Conservation (phyloP, 2,888 invertebrate species). For the Oegoconia quadripuncta region DNA sequence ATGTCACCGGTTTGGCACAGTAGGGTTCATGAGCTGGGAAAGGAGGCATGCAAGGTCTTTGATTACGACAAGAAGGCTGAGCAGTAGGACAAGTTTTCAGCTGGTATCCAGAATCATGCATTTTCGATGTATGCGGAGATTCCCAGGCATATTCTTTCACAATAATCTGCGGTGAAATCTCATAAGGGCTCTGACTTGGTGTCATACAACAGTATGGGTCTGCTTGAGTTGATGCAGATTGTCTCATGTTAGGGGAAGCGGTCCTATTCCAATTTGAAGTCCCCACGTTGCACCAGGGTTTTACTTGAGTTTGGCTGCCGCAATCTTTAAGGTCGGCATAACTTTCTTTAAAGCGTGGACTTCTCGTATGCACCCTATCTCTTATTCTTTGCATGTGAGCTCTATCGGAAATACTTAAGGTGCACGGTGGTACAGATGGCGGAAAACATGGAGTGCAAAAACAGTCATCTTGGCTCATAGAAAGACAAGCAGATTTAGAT, state of each 20-base stretch:
- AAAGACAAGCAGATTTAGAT: neutral
- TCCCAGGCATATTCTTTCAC: conserved; percentile 49
- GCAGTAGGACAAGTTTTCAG: conserved; percentile 2
- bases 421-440: conserved; percentile 24
- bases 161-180: conserved; percentile 31
- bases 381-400: conserved; percentile 37
- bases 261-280: neutral
- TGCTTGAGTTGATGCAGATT: neutral
- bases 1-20: too few relatives aligned
- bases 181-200: neutral
- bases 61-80: conserved; percentile 7
- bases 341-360: conserved; percentile 20
- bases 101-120: neutral
- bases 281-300: neutral
- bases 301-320: conserved; percentile 30
- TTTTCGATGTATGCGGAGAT: conserved; percentile 14
- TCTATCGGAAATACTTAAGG: conserved; percentile 35
- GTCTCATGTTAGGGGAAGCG: neutral
- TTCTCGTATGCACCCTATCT: conserved; percentile 24
- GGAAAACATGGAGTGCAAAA: neutral
- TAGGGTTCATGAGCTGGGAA: too few relatives aligned
- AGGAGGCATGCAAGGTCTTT: conserved; percentile 6
- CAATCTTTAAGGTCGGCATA: conserved; percentile 26
- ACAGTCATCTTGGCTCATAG: neutral
- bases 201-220: too few relatives aligned